Evolutionary conservation across 1,140 invertebrate genomes (phyloP), one percentile per base, ranked within the genome.

Genomic region (Hylaeus volcanicus): DNA sequence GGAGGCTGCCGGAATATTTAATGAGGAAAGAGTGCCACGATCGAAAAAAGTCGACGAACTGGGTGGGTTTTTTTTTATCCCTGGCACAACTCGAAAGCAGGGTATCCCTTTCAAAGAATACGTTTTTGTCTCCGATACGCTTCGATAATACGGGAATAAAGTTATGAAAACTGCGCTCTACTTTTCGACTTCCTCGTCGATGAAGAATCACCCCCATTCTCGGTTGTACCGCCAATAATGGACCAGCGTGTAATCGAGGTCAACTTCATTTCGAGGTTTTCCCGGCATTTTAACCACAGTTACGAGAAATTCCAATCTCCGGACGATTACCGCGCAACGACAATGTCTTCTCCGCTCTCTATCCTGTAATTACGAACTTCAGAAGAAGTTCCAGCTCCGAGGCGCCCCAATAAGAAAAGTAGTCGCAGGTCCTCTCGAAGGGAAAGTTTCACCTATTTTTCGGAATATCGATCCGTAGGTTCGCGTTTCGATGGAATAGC

Each of bases 271-370:
- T 68, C 45, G 45, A 8, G 45, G 48, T 53, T 68, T 66, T 26
- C 65, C 37, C 9, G 43, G 15, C n/a, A 68, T 51, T 53, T 48
- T 1, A 68, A 51, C 45, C n/a, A n/a, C 45, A 6, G 26, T 51
- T n/a, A 9, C 65, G 45, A 37, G 65, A 37, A 68, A 68, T 68
- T 68, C 45, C 65, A 45, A 68, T 45, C 65, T 68, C 48, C 45
- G 43, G 45, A 5, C 65, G 65, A 68, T 68, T 68, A 68, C 65
- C 15, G 45, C 2, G 45, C 5, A 68, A 68, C 45, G 65, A 68
- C 43, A 68, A 68, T 68, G 65, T 68, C 65, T 51, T 45, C 45
- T 26, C 65, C 45, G 45, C 37, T 68, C 37, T 68, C 65, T 68
- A 37, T 48, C 9, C 65, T 14, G n/a, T 51, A 45, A 68, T 68